Base-by-base conservation (phyloP, 2,888 invertebrate genomes). In the Lycocerus yunnanus region DNA sequence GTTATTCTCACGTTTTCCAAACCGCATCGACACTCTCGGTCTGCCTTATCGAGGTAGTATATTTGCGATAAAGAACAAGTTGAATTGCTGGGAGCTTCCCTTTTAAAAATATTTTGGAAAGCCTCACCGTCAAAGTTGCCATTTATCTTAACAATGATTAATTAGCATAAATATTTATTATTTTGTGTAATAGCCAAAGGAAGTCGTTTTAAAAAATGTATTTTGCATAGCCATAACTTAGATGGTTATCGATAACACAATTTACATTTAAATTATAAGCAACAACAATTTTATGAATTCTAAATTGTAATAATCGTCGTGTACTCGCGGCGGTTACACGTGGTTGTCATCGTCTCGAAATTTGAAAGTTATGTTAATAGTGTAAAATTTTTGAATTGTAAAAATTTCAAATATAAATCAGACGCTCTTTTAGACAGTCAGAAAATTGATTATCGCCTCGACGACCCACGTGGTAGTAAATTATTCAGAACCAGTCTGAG, bases 401-500 rank as follows among this genome's bases (percentile, higher is more conserved):
- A 63, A 59, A 63, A 63, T 16, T 18, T 18, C 16, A 63, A 63
- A 63, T 63, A 63, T 63, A 71, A 72, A 61, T 67, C 72, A 72
- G 72, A 68, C 63, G 63, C 66, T 72, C n/a, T 43, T 15, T 21
- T 27, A 63, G 67, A 58, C 71, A 66, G 71, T 21, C 43, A 66
- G 60, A 72, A 66, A 72, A 72, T 68, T 68, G 66, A 72, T 72
- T 69, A 66, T 68, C 20, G 68, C 63, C 61, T 15, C 72, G 43
- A 43, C 74, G 21, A 16, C 74, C 74, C 66, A 74, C 74, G 20
- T 74, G 61, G 58, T 63, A 60, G 67, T 70, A 74, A 74, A 70
- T 74, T 61, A 70, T 74, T 68, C 67, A 67, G 63, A 74, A 74
- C 74, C 74, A 74, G 74, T 74, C 67, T 66, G 18, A 66, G 60